Evolutionary conservation across 2,888 invertebrate species (phyloP), one percentile per base, ranked within the genome.

Genomic region (Ligdia adustata): DNA sequence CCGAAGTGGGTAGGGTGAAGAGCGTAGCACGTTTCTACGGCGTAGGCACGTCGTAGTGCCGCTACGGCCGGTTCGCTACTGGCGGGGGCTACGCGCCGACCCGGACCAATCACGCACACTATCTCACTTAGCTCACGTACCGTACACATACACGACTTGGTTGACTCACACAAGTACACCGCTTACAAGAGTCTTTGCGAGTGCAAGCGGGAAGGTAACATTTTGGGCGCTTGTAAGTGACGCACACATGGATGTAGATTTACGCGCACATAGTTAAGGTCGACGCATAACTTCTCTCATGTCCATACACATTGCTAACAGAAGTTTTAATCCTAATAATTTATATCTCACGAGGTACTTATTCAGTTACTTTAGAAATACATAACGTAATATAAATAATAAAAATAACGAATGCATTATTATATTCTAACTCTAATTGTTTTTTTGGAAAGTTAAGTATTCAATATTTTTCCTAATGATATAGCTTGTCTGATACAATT

Each of bases 271-370:
- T 53, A n/a, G 31, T 53, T 55, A 46, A 46, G 11, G 45, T 61
- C 62, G 61, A 75, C 74, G 71, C 75, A 72, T 74, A 47, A 53
- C 49, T 52, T 46, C 69, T 72, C 70, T 68, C 64, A 63, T 75
- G 75, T 69, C 69, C 68, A 73, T 79, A 82, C 75, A 82, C 80
- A 78, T 78, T 77, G 71, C 82, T 83, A 84, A 83, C 84, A 83
- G 81, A 88, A 88, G 82, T 88, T 89, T 83, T 88, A 86, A 89
- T 86, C 85, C 83, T 74, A 83, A 86, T 86, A 79, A 88, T 88
- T 87, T 84, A 79, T 83, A 84, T 86, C 87, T 81, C 79, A 79
- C 73, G n/a, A n/a, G n/a, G 79, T 83, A 81, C 75, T 64, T 78
- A 73, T 75, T 77, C 69, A 29, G 4, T 22, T 6, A 22, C 22